These are phyloP conservation scores for Carpatolechia fugitivella DNA, from an alignment of 2,888 invertebrate species.

Conservation along the genomic window DNA sequence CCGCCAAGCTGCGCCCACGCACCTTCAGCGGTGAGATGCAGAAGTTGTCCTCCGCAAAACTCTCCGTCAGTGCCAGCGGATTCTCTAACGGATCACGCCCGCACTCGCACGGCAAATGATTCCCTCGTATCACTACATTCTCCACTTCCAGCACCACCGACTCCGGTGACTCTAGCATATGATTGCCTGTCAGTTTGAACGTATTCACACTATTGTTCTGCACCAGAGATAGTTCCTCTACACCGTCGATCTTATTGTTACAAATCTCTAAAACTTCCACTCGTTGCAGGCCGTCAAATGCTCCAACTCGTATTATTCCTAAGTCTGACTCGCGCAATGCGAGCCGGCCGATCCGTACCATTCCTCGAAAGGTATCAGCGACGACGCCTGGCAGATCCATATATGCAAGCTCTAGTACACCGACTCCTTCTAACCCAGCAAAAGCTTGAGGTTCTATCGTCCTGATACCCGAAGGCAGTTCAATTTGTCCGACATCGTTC, in stretches of 20 bases:
- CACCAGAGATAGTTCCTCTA: slow-evolving; percentile 86
- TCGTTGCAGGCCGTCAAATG: slow-evolving; percentile 86
- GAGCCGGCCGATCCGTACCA: slow-evolving; percentile 86
- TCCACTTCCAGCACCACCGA: slow-evolving; percentile 85
- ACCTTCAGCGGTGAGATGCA: slow-evolving; percentile 92
- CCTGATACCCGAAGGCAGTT: slow-evolving; percentile 88
- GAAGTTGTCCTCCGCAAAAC: slow-evolving; percentile 87
- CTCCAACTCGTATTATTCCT: slow-evolving; percentile 85
- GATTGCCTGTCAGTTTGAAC: slow-evolving; percentile 89
- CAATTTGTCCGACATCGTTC: slow-evolving; percentile 89
- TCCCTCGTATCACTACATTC: slow-evolving; percentile 84
- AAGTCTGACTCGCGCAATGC: slow-evolving; percentile 91
- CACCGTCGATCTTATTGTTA: slow-evolving; percentile 91
- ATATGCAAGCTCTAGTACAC: slow-evolving; percentile 87
- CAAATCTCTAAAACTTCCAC: slow-evolving; percentile 87
- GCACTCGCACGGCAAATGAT: slow-evolving; percentile 94
- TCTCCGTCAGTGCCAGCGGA: slow-evolving; percentile 83
- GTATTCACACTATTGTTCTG: slow-evolving; percentile 85
- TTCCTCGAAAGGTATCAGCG: slow-evolving; percentile 86
- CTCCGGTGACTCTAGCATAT: slow-evolving; percentile 88
- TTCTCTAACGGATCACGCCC: slow-evolving; percentile 88
- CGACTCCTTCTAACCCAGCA: slow-evolving; percentile 89
- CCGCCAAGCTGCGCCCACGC: slow-evolving; percentile 87
- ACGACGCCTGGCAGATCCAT: slow-evolving; percentile 88
- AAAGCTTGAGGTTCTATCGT: slow-evolving; percentile 89